Evolutionary conservation across 2,888 invertebrate genomes (phyloP).

Genomic region (Phytoseiulus persimilis): DNA sequence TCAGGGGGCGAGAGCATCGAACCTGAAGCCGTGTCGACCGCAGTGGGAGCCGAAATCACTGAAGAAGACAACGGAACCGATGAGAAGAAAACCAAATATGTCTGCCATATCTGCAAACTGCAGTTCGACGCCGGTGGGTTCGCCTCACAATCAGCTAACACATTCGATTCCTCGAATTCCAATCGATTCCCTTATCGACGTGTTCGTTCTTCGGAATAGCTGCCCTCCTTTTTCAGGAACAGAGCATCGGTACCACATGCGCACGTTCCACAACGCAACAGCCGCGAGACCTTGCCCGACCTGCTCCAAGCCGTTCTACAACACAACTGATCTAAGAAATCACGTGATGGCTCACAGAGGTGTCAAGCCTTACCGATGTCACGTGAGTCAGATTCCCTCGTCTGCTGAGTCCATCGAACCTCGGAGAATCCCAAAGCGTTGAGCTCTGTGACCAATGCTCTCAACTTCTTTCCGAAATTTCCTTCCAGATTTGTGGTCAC

Average conservation of each 20-base stretch:
- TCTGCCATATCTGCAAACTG: slow-evolving; percentile 29
- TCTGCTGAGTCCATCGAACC: too few relatives aligned
- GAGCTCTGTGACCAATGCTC: too few relatives aligned
- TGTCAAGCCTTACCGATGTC: slow-evolving; percentile 29
- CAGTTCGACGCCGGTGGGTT: slow-evolving; percentile 18
- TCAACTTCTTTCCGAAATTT: too few relatives aligned
- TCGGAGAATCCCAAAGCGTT: too few relatives aligned
- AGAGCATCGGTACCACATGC: slow-evolving; percentile 36
- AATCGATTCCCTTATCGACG: too few relatives aligned
- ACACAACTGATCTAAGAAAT: slow-evolving; percentile 21
- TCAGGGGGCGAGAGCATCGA: neutral
- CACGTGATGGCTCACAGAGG: slow-evolving; percentile 32
- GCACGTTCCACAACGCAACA: slow-evolving; percentile 30
- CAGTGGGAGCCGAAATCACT: neutral
- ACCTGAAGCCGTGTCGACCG: neutral
- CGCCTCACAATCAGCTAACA: neutral
- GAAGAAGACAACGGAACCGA: slow-evolving; percentile 21
- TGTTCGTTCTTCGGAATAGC: too few relatives aligned
- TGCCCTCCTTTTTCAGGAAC: slow-evolving; percentile 8
- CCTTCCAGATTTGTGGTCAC: slow-evolving; percentile 24
- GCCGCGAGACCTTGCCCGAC: slow-evolving; percentile 27
- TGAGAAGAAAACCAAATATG: slow-evolving; percentile 31
- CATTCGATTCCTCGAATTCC: too few relatives aligned
- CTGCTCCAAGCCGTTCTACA: slow-evolving; percentile 30
- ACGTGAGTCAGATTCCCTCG: too few relatives aligned